Conservation (phyloP, 1,140 invertebrate genomes). For the Babylonia areolata region DNA sequence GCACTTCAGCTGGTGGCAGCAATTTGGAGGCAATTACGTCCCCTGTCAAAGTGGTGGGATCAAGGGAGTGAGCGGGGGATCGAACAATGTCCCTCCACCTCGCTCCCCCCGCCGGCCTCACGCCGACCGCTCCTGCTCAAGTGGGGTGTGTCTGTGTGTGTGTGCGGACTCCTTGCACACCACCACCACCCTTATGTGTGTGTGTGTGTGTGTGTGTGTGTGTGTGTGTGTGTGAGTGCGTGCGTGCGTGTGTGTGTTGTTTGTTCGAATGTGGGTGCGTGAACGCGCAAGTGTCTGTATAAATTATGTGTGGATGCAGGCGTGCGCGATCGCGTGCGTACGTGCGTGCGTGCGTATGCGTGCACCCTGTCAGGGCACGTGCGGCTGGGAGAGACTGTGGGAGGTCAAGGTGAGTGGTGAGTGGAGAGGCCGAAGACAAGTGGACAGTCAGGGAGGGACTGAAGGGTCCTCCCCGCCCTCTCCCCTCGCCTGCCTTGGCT, state of each 20-base stretch:
- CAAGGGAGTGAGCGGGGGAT: neutral
- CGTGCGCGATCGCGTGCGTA: neutral
- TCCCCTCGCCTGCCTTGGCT: no score
- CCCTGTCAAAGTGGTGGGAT: conserved; percentile 27
- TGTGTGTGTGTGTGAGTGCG: no score
- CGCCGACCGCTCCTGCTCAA: neutral
- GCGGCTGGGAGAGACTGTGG: no score
- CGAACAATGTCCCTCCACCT: conserved; percentile 24
- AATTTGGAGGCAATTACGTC: conserved; percentile 31
- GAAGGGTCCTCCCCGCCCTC: no score
- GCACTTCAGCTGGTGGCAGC: conserved; percentile 18
- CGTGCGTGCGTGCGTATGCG: neutral
- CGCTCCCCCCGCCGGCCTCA: neutral
- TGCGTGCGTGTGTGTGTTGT: no score
- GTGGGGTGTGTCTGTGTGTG: neutral
- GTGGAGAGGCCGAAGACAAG: no score
- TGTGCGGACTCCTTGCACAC: neutral
- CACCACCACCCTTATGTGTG: no score
- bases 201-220: no score
- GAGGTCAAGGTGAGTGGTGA: no score
- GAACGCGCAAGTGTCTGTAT: neutral
- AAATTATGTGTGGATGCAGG: neutral
- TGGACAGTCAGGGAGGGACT: no score
- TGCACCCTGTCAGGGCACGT: neutral
- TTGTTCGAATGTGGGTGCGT: no score